Evolutionary conservation across 2,113 vertebrate species (phyloP), one percentile per base, ranked within the genome.

Genomic region (Opisthocomus hoazin): DNA sequence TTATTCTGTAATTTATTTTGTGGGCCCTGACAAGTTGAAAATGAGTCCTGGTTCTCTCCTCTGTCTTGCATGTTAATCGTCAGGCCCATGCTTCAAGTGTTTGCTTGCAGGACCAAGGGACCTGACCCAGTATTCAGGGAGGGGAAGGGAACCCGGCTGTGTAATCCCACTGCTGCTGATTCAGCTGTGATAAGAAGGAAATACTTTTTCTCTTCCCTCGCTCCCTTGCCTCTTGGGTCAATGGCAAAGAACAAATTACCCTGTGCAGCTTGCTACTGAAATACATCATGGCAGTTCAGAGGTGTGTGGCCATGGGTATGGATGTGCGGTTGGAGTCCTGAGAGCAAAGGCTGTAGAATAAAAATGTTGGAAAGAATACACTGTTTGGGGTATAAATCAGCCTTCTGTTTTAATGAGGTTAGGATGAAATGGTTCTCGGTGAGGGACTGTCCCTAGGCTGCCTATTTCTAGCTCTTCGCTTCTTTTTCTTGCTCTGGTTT

Each of bases 1-100:
- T 97, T 97, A 95, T 97, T 97, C 95, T 80, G 96, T 97, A 97
- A 98, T 98, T 98, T 94, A 96, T 98, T 95, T 97, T 93, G 90
- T 54, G 60, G 91, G 60, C 82, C 94, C 94, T 87, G 94, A 97
- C 97, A 96, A 95, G 96, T 84, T 87, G 94, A 88, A 98, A 97
- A 96, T 87, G 94, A 97, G 95, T 71, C 74, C 68, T 45, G 86
- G 36, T 64, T 54, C 82, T 87, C 82, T 77, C 39, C 61, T 88
- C 74, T 57, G 24, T 86, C 87, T 87, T 2, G 56, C 95, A 96
- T 95, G 76, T 93, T 96, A 96, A 97, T 97, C 12, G 50, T 36
- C 46, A 65, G 89, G 64, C 32, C 82, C 34, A 13, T 4, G 11
- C 79, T 77, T 84, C 57, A 78, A 6, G 37, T 54, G 34, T 37